Base-by-base conservation (phyloP, 2,797 vertebrate genomes). In the Sebastes elongatus region DNA sequence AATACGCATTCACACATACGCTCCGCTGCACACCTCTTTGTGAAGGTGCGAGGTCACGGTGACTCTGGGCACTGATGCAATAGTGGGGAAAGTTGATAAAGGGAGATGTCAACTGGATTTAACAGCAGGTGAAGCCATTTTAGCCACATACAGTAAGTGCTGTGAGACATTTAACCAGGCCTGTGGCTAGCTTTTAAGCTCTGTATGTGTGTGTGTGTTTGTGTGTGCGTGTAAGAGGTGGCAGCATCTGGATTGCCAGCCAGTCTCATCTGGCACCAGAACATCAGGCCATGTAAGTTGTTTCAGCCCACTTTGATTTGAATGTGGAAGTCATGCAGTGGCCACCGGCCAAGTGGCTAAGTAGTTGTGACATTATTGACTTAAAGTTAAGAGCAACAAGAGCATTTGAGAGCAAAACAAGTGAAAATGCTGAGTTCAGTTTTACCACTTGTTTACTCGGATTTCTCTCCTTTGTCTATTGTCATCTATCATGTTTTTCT, bases 41-140 rank as follows among this genome's bases (percentile, higher is more conserved):
- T 85, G 82, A 71, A 30, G 67, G 70, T 14, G 63, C 78, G 71
- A 86, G 80, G 72, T 71, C 56, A 14, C 57, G 5, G 64, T 82
- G 82, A 78, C 80, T 78, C 61, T 18, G 38, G 57, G 25, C 52
- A 62, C 69, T 74, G 77, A 83, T 74, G 71, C 74, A 79, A 53
- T 25, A 14, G 67, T 49, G 28, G 28, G 69, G 53, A 82, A 79
- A 78, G 71, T 81, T 76, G 42, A 64, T 74, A 81, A 85, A 71
- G 56, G 61, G 66, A 85, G 30, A 80, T 63, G 73, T 84, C 79
- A 66, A 84, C 86, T 70, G 61, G 75, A 62, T 74, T 82, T 70
- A 75, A 70, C 62, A 78, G 56, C 75, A 83, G 76, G 79, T 81
- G 63, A 86, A 66, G 62, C 55, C 13, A 55, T 78, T 83, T 82